Percentiles rank a stretch among this genome's conserved stretches.
phyloP scores from a whole-genome alignment of 2,797 vertebrate genomes.

The Coranthus polyacanthus region DNA sequence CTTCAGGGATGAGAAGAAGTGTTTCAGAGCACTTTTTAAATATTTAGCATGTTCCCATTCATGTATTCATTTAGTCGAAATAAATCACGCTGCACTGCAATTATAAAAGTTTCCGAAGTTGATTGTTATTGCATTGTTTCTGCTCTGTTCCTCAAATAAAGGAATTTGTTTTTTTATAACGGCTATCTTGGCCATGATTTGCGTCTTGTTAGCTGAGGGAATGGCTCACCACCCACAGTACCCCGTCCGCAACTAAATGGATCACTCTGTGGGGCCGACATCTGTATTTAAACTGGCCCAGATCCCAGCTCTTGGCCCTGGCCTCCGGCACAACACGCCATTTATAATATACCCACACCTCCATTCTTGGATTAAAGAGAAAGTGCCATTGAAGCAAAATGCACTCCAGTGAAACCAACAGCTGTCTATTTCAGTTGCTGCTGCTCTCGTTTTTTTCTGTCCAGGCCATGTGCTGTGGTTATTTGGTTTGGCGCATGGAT shows the following conservation, averaged over 20 bases:
- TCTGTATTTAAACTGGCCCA: slow-evolving; percentile 74
- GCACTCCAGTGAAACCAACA: slow-evolving; percentile 43
- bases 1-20: slow-evolving; percentile 36
- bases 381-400: slow-evolving; percentile 56
- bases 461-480: slow-evolving; percentile 44
- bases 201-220: slow-evolving; percentile 29
- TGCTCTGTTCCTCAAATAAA: slow-evolving; percentile 35
- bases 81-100: slow-evolving; percentile 27
- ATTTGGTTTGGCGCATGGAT: slow-evolving; percentile 57
- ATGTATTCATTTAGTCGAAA: slow-evolving; percentile 33
- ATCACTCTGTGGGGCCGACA: slow-evolving; percentile 57
- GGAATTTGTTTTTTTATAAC: slow-evolving; percentile 29
- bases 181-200: slow-evolving; percentile 20
- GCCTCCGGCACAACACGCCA: slow-evolving; percentile 49
- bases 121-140: slow-evolving; percentile 3
- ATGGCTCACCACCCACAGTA: slow-evolving; percentile 17
- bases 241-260: slow-evolving; percentile 30
- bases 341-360: slow-evolving; percentile 59
- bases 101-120: slow-evolving; percentile 17
- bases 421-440: slow-evolving; percentile 45
- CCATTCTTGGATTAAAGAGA: slow-evolving; percentile 52
- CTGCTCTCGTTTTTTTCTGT: slow-evolving; percentile 18
- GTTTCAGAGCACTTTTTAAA: slow-evolving; percentile 49
- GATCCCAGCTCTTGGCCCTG: slow-evolving; percentile 44
- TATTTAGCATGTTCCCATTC: slow-evolving; percentile 54